Percentiles rank a stretch among this genome's conserved stretches.
phyloP scores from a whole-genome alignment of 1,140 invertebrate species.

The Tetramorium parvispinum region DNA sequence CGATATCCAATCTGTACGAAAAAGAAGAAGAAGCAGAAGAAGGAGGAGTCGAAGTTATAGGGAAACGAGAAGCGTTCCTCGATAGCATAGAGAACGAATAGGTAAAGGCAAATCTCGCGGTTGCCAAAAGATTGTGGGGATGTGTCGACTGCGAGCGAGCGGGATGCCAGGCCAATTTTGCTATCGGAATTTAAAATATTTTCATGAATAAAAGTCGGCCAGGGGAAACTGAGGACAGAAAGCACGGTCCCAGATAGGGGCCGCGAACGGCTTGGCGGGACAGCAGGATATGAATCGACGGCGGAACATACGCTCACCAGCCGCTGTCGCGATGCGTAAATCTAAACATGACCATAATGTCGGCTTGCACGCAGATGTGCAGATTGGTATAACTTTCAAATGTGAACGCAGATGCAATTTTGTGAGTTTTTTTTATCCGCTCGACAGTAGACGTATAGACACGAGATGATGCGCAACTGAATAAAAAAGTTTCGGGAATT shows the following conservation, averaged over 20 bases:
- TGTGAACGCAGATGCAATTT: conserved; percentile 38
- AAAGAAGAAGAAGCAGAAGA: neutral
- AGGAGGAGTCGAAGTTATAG: neutral
- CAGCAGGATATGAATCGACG: conserved; percentile 36
- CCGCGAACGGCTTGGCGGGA: conserved; percentile 5
- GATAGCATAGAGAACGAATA: neutral
- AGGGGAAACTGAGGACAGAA: conserved; percentile 9
- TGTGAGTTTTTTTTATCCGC: conserved; percentile 37
- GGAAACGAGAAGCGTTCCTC: conserved; percentile 37
- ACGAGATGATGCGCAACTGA: neutral
- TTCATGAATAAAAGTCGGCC: conserved; percentile 77
- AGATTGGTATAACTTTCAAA: conserved; percentile 18
- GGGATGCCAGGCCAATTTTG: conserved; percentile 72
- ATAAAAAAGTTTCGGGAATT: conserved; percentile 1
- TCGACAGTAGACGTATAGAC: neutral
- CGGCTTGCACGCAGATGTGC: conserved; percentile 39
- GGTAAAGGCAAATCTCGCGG: neutral
- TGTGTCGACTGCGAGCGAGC: neutral
- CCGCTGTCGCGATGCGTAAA: conserved; percentile 63
- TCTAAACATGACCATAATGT: conserved; percentile 67
- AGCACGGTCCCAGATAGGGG: conserved; percentile 13
- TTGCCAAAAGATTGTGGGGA: neutral
- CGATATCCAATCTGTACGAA: conserved; percentile 61
- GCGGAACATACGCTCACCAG: conserved; percentile 7
- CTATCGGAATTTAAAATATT: conserved; percentile 77